phyloP scores from a whole-genome alignment of 1,140 invertebrate genomes.

The Gryllus bimaculatus region DNA sequence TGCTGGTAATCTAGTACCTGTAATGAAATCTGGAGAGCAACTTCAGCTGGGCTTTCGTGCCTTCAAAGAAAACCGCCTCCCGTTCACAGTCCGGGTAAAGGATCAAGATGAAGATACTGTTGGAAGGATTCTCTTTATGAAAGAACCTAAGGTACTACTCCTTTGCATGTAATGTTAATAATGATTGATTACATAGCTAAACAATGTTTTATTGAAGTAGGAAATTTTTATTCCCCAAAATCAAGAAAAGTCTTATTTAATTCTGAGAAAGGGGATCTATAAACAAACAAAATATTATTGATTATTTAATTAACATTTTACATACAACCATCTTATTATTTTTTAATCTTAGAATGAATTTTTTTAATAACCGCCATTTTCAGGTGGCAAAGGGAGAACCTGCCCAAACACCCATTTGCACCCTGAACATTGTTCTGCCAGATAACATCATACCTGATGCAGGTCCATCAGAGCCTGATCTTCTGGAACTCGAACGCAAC shows the following conservation, averaged over 20 bases:
- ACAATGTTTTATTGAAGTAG: no score
- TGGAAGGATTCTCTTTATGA: conserved; percentile 89
- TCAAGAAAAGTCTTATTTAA: no score
- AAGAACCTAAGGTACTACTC: conserved; percentile 70
- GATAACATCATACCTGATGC: conserved; percentile 59
- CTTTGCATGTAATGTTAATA: neutral
- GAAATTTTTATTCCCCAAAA: no score
- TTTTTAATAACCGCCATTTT: neutral
- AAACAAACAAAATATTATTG: no score
- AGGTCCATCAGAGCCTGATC: conserved; percentile 60
- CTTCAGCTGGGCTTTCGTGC: conserved; percentile 75
- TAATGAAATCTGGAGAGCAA: conserved; percentile 89
- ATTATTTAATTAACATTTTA: no score
- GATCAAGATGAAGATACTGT: conserved; percentile 72
- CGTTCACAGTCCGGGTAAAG: conserved; percentile 77
- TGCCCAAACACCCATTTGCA: conserved; percentile 80
- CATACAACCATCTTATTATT: no score
- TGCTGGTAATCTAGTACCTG: conserved; percentile 89
- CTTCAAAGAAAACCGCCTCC: conserved; percentile 90
- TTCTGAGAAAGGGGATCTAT: no score
- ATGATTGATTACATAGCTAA: no score
- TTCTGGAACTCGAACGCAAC: conserved; percentile 53
- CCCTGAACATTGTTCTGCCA: conserved; percentile 78
- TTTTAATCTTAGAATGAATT: no score
- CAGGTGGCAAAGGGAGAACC: conserved; percentile 60